Evolutionary conservation across 2,888 invertebrate genomes (phyloP).

Genomic region (Caenorhabditis plicata): DNA sequence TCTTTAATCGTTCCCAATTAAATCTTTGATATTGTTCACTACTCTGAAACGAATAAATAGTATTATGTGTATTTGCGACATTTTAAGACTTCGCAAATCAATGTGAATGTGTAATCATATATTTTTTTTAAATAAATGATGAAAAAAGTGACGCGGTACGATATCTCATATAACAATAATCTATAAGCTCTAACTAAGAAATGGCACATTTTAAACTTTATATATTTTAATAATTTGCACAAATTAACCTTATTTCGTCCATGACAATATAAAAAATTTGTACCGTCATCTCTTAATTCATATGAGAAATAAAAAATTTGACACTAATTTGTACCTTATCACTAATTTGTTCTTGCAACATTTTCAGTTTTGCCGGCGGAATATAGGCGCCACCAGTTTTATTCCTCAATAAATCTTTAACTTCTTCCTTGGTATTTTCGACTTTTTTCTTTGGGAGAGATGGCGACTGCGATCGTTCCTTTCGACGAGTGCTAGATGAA

Average conservation of each 20-base stretch:
- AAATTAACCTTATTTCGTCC: no score
- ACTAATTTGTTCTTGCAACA: slow-evolving; percentile 88
- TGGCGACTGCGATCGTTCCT: not conserved
- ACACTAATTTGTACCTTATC: slow-evolving; percentile 77
- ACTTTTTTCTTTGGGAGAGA: slow-evolving; percentile 1
- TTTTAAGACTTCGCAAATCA: not conserved
- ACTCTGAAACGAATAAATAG: slow-evolving; percentile 22
- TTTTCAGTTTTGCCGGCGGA: slow-evolving; percentile 88
- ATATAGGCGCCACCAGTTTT: slow-evolving; percentile 78
- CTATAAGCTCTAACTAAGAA: no score
- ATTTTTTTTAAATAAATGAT: no score
- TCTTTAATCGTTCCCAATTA: slow-evolving; percentile 97
- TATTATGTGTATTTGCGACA: not conserved
- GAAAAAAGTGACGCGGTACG: no score
- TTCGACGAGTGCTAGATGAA: no score
- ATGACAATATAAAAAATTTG: no score
- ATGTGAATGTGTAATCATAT: no score
- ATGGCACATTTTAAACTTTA: no score
- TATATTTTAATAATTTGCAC: no score
- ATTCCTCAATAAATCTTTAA: slow-evolving; percentile 40
- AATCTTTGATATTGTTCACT: slow-evolving; percentile 90
- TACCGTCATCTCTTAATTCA: not conserved
- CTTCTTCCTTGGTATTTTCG: slow-evolving; percentile 33
- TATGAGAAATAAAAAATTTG: not conserved
- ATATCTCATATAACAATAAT: no score